Conservation (phyloP, 1,140 invertebrate genomes). For the Brachionus asplanchnoidis region DNA sequence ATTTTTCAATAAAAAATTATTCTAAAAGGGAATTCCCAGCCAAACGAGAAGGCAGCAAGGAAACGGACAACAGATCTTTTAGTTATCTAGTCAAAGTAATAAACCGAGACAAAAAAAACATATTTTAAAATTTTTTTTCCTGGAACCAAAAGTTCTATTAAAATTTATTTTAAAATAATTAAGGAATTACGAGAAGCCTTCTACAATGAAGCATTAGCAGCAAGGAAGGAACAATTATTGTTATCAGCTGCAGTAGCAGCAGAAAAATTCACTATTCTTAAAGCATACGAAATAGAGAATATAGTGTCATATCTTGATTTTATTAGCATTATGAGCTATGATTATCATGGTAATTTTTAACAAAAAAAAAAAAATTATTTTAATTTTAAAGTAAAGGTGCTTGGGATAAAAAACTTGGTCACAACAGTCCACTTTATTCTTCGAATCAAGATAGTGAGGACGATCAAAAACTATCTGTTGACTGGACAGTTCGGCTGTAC, state of each 20-base stretch:
- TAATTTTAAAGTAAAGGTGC: background rate
- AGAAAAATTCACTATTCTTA: slow-evolving; percentile 43
- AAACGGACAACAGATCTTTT: slow-evolving; percentile 45
- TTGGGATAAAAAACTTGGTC: slow-evolving; percentile 39
- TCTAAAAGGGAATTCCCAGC: slow-evolving; percentile 65
- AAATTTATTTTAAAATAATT: background rate
- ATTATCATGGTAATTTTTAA: slow-evolving; percentile 35
- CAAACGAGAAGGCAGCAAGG: slow-evolving; percentile 43
- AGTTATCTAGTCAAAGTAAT: slow-evolving; percentile 25
- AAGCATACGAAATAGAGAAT: slow-evolving; percentile 70
- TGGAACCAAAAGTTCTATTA: background rate
- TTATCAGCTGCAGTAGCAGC: slow-evolving; percentile 46
- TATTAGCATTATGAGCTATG: slow-evolving; percentile 80
- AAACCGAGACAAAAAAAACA: background rate
- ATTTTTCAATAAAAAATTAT: background rate
- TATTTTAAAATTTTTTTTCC: background rate
- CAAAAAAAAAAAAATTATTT: background rate
- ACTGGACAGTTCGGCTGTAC: slow-evolving; percentile 62
- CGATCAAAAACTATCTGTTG: slow-evolving; percentile 43
- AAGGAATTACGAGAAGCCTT: slow-evolving; percentile 35
- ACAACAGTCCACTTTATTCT: slow-evolving; percentile 37
- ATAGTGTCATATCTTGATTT: slow-evolving; percentile 77
- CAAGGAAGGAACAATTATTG: slow-evolving; percentile 43
- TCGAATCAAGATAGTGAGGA: slow-evolving; percentile 14
- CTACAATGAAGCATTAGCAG: slow-evolving; percentile 44